Conservation (phyloP, 23 tunicate species). For the Ascidia mentula region DNA sequence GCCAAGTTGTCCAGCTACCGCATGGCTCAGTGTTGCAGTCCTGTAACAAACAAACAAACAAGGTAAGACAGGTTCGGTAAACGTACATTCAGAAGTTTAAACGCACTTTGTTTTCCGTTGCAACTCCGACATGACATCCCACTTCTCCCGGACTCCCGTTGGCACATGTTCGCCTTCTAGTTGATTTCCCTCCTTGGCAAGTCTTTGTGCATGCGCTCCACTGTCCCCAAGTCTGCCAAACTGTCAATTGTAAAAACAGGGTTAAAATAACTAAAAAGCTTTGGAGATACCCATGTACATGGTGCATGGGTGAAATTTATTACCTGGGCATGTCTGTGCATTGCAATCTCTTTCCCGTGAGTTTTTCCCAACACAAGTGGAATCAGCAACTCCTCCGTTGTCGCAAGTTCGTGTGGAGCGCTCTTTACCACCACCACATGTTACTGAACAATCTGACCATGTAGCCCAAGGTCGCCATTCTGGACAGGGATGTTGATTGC, state of each 20-base stretch:
- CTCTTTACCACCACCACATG: slow-evolving; percentile 41
- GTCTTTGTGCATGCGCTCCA: slow-evolving; percentile 15
- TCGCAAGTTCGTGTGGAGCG: slow-evolving; percentile 36
- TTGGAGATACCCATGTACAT: background rate
- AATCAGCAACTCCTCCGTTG: slow-evolving; percentile 23
- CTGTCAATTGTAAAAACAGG: too few species aligned
- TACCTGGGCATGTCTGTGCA: slow-evolving; percentile 38
- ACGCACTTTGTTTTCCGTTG: background rate
- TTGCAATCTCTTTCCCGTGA: slow-evolving; percentile 17
- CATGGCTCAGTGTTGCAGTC: slow-evolving; percentile 21
- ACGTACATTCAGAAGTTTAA: too few species aligned
- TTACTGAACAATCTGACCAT: slow-evolving; percentile 37
- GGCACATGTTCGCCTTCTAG: slow-evolving; percentile 17
- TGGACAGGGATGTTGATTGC: slow-evolving; percentile 32
- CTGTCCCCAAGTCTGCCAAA: background rate
- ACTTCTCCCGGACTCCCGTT: slow-evolving; percentile 31
- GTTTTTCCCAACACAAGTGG: slow-evolving; percentile 21
- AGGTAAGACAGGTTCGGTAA: too few species aligned
- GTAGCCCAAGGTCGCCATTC: slow-evolving; percentile 23
- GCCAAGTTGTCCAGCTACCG: slow-evolving; percentile 23
- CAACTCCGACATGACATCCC: slow-evolving; percentile 26
- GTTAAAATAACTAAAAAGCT: too few species aligned
- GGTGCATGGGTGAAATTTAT: background rate
- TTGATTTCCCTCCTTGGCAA: slow-evolving; percentile 23
- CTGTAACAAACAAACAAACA: too few species aligned